Base-by-base conservation (phyloP, 2,797 vertebrate species). In the Onychomys arenicola region DNA sequence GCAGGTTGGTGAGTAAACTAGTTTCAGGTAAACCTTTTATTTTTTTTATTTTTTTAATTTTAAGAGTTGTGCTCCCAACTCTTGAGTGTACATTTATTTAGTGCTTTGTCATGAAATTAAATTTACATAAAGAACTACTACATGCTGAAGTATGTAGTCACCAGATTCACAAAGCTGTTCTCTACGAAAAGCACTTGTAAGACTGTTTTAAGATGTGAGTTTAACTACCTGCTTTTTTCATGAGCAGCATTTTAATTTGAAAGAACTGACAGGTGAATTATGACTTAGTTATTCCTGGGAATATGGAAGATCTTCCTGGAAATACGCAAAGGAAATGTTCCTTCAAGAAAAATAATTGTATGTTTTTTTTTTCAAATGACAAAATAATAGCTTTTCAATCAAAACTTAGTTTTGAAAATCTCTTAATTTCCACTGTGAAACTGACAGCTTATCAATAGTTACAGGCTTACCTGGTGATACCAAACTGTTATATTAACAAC, bases 251-350 rank as follows among this genome's bases (percentile, higher is more conserved):
- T 89, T 93, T 89, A 63, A 71, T 46, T 78, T 89, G 83, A 71
- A 78, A 90, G 49, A 89, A 96, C 10, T 73, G 23, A 93, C 43
- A 73, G 43, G 80, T 69, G 81, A 78, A 94, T 27, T 29, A 46
- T 57, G 34, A 95, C 95, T 52, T 63, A 93, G 71, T 93, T 52
- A 46, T 43, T 93, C 25, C 78, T 77, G 16, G 25, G n/a, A 46
- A 78, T 76, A 21, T 87, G 37, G 49, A 91, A 93, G 34, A 91
- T 10, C 73, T 57, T 83, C 6, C 57, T 82, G 40, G 34, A 91
- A 93, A 90, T 86, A 32, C 85, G 78, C 67, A 73, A 94, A 89
- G 3, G 71, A 13, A 55, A 49, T 69, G 65, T 84, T 84, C 61
- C 61, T 84, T 49, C 9, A 65, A 84, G 59, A 63, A 63, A 83